Percentiles rank a stretch among this genome's conserved stretches.
Evolutionary conservation across 2,888 invertebrate genomes (phyloP).

Genomic region (Thyatira batis): DNA sequence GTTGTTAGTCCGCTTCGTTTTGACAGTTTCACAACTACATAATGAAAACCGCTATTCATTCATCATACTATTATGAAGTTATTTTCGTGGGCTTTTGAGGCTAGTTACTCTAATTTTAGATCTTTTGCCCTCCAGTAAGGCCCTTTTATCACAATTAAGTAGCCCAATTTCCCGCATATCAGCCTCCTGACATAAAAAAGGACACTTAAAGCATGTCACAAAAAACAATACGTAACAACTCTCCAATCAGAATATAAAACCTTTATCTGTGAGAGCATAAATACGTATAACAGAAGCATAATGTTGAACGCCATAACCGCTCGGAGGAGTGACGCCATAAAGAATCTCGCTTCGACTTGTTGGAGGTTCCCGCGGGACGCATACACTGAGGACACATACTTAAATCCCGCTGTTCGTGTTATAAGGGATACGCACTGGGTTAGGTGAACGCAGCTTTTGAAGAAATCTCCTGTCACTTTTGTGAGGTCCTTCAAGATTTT

Average conservation of each 20-base stretch:
- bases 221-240: background rate
- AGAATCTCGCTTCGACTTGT: constrained; percentile 25
- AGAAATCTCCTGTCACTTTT: background rate
- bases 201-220: background rate
- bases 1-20: too few species aligned
- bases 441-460: constrained; percentile 3
- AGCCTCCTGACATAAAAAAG: too few species aligned
- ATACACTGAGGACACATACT: constrained; percentile 29
- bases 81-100: too few species aligned
- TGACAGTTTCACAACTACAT: too few species aligned
- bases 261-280: background rate
- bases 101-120: too few species aligned
- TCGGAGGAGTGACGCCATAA: constrained; percentile 22
- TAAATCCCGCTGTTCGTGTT: constrained; percentile 14
- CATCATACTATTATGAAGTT: too few species aligned
- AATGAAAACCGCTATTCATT: too few species aligned
- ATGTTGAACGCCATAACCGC: constrained; percentile 16
- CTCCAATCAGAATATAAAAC: background rate
- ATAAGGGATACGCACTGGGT: constrained; percentile 16
- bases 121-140: too few species aligned
- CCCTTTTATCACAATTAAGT: too few species aligned
- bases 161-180: too few species aligned
- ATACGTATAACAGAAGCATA: background rate
- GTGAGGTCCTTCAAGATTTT: too few species aligned
- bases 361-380: constrained; percentile 35